Evolutionary conservation across 35 echinoderm and acorn worm species (phyloP).

Genomic region (Ptychodera flava): DNA sequence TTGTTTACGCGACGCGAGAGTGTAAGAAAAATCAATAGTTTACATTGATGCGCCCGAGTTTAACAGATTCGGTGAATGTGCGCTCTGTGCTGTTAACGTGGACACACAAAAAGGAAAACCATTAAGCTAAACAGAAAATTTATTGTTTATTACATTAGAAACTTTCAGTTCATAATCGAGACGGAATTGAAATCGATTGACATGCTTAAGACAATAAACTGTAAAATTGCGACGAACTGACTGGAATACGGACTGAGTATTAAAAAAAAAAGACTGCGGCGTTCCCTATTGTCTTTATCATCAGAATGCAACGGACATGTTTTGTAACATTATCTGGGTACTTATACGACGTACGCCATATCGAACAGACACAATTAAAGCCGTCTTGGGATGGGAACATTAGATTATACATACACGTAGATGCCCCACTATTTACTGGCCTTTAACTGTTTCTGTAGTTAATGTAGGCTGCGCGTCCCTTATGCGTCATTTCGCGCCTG

Average conservation of each 20-base stretch:
- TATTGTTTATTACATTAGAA: background rate
- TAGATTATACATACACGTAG: background rate
- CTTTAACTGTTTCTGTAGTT: background rate
- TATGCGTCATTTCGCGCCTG: background rate
- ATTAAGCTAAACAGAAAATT: background rate
- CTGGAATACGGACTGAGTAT: no score
- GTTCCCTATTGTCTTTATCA: no score
- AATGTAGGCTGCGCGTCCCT: background rate
- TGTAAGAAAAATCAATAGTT: background rate
- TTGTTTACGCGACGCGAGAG: background rate
- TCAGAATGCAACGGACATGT: background rate
- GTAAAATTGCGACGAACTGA: no score
- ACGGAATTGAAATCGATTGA: background rate
- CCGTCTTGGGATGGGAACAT: background rate
- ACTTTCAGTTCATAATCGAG: background rate
- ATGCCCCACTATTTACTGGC: background rate
- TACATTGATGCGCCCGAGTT: background rate
- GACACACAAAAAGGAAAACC: background rate
- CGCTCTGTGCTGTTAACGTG: no score
- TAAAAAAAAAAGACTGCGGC: no score
- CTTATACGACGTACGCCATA: background rate
- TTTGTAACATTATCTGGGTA: background rate
- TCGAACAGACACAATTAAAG: background rate
- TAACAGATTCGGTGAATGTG: no score
- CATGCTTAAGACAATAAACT: no score